Conservation (phyloP, 2,113 vertebrate genomes). For the Notechis scutatus region DNA sequence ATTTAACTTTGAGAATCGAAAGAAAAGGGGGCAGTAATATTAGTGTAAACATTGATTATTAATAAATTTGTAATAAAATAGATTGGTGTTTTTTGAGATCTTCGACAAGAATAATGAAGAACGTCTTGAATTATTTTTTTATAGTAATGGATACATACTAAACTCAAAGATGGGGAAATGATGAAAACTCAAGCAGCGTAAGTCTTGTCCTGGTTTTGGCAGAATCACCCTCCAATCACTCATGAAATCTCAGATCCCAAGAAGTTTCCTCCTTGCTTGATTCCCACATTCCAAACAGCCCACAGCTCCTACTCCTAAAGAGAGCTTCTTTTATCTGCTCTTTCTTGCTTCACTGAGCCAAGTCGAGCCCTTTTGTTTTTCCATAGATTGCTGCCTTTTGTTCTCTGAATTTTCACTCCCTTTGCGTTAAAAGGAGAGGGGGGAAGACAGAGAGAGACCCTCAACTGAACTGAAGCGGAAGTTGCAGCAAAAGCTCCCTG, state of each 20-base stretch:
- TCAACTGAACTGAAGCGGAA: constrained; percentile 68
- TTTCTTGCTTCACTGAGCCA: constrained; percentile 89
- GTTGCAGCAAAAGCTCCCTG: constrained; percentile 36
- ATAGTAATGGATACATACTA: constrained; percentile 48
- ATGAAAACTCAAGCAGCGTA: constrained; percentile 47
- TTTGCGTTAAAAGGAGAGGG: constrained; percentile 50
- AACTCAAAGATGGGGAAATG: constrained; percentile 46
- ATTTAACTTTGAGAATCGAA: neutral
- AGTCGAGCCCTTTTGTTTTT: constrained; percentile 88
- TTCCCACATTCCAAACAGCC: constrained; percentile 87
- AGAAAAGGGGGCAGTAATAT: neutral
- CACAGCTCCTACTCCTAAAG: constrained; percentile 84
- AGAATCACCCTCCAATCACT: constrained; percentile 73
- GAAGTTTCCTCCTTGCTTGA: constrained; percentile 71
- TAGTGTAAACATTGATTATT: neutral
- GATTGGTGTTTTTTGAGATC: neutral
- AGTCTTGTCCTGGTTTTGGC: constrained; percentile 54
- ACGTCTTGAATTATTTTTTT: neutral
- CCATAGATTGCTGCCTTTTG: constrained; percentile 90
- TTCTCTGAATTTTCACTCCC: constrained; percentile 72
- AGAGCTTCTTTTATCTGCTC: constrained; percentile 87
- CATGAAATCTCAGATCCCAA: constrained; percentile 76
- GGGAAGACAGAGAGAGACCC: constrained; percentile 41
- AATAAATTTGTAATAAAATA: neutral
- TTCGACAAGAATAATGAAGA: neutral